Evolutionary conservation across 1,140 invertebrate species (phyloP), one percentile per base, ranked within the genome.

Genomic region (Theocolax elegans): DNA sequence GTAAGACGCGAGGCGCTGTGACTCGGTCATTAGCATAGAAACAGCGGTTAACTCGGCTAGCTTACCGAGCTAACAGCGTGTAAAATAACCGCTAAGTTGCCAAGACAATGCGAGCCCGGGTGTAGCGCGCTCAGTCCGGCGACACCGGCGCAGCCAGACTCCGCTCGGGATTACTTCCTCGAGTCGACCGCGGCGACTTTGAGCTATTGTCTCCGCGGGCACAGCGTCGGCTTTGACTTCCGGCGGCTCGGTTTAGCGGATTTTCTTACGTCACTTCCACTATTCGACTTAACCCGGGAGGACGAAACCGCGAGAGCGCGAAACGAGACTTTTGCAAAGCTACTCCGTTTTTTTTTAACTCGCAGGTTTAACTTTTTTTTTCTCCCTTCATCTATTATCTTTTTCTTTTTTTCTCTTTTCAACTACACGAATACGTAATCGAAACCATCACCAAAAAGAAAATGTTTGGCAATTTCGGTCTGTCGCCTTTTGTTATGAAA

Each of bases 41-140:
- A 83, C 81, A 81, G 80, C 79, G 79, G 79, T 81, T 79, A 80
- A 84, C 79, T 81, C 80, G 74, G 77, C 78, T 82, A 83, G 79
- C 80, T 85, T 85, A 85, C 82, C 76, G 78, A 86, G 82, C 76
- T 83, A 86, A 86, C 84, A 85, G 85, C 82, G 85, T 86, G 85
- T 85, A 85, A 85, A 85, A 86, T 86, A 86, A 86, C 83, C 83
- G 80, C 85, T 86, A 85, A 86, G 83, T 85, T 85, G 83, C 82
- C 79, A 81, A 81, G 84, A 86, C 83, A 83, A 85, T 85, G 79
- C 76, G 71, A 71, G 71, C n/a, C n/a, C n/a, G n/a, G n/a, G n/a
- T n/a, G n/a, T n/a, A n/a, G 75, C 74, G 19, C 71, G 31, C 48
- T 38, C 65, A 27, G 44, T 29, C 54, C 46, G 67, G 67, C 67